Base-by-base conservation (phyloP, 2,888 invertebrate species). In the Globia sparganii region DNA sequence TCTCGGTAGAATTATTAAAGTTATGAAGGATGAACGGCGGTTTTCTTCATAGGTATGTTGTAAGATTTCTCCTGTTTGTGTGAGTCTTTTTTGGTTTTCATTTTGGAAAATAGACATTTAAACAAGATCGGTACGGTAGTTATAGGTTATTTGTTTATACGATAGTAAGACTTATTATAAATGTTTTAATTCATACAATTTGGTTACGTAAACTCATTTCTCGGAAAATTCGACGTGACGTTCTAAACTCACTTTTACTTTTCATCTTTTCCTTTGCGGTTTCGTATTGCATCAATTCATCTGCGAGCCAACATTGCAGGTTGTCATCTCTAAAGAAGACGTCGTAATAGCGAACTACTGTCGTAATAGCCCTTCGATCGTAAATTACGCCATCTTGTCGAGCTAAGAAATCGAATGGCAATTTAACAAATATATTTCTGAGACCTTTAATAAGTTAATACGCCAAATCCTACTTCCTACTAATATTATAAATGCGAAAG, bases 381-480 rank as follows among this genome's bases (percentile, higher is more conserved):
- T 79, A 75, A 80, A 80, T 68, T 64, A 58, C 58, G 3, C 15
- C 58, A 76, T 58, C 28, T 68, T 64, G 15, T 65, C 15, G 4
- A n/a, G 64, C 46, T 58, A 43, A 61, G 61, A 77, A 74, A 71
- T 68, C 40, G 6, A 61, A 70, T 59, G 28, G 34, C 4, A 72
- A 15, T 69, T 77, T 68, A 73, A 67, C 40, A 21, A 67, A 62
- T 37, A n/a, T 70, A 67, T 80, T 80, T 70, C 71, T 69, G 31
- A 61, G 59, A 70, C 56, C 64, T 31, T 40, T 65, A 71, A 80
- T 75, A 83, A 80, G 61, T 81, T 83, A 77, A 75, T 73, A 66
- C 49, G 53, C 4, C 31, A 18, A n/a, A n/a, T n/a, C n/a, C n/a
- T n/a, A n/a, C n/a, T n/a, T n/a, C n/a, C n/a, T n/a, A n/a, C n/a